Evolutionary conservation across 2,888 invertebrate species (phyloP).

Genomic region (Synergus itoensis): DNA sequence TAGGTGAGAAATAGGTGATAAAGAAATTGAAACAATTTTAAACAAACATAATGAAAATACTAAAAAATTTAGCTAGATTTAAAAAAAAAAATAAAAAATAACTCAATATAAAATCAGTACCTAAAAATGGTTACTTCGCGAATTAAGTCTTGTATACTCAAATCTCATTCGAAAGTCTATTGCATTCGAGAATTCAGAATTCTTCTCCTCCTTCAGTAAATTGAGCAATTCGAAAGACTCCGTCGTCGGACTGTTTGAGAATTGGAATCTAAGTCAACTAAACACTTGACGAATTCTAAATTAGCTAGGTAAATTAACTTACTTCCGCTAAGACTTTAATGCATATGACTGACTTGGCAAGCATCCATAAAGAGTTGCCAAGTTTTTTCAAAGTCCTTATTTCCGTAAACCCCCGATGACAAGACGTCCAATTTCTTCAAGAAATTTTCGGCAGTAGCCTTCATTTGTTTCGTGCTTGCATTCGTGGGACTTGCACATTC

Average conservation of each 20-base stretch:
- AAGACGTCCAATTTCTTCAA: constrained; percentile 83
- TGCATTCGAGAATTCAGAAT: constrained; percentile 71
- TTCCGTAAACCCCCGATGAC: constrained; percentile 80
- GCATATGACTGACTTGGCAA: constrained; percentile 84
- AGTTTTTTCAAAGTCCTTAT: constrained; percentile 82
- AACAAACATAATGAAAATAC: too few relatives aligned
- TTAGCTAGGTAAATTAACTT: constrained; percentile 85
- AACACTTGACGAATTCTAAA: constrained; percentile 87
- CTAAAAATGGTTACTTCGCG: constrained; percentile 21
- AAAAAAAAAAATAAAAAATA: too few relatives aligned
- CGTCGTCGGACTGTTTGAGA: constrained; percentile 63
- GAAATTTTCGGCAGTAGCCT: constrained; percentile 83
- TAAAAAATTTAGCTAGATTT: too few relatives aligned
- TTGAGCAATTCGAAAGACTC: constrained; percentile 79
- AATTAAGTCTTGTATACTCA: constrained; percentile 79
- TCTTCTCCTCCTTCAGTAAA: constrained; percentile 76
- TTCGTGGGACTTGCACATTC: constrained; percentile 78
- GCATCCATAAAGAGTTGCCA: constrained; percentile 83
- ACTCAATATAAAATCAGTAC: constrained; percentile 54
- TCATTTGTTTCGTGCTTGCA: constrained; percentile 84
- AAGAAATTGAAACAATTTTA: too few relatives aligned
- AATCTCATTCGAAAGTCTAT: constrained; percentile 85
- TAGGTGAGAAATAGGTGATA: too few relatives aligned
- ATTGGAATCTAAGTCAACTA: constrained; percentile 78
- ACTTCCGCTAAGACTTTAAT: constrained; percentile 87